These are phyloP conservation scores for Trichonephila clavipes DNA, from an alignment of 1,140 invertebrate genomes.

Conservation along the genomic window DNA sequence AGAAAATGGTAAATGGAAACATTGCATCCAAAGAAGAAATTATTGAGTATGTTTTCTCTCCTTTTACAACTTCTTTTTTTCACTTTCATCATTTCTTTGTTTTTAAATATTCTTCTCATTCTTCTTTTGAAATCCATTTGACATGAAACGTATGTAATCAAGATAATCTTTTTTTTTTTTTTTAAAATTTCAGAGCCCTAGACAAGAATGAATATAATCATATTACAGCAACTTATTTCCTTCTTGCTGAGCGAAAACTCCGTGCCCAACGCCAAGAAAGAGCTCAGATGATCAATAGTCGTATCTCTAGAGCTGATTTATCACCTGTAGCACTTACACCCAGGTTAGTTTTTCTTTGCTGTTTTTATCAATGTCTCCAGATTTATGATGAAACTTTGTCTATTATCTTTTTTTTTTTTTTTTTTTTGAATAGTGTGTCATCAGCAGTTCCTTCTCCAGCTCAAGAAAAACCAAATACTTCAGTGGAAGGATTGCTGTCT, in stretches of 20 bases:
- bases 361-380: background rate
- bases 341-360: slow-evolving; percentile 78
- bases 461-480: slow-evolving; percentile 75
- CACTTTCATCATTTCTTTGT: background rate
- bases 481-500: slow-evolving; percentile 71
- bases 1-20: slow-evolving; percentile 97
- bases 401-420: no score
- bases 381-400: no score
- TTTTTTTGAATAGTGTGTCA: slow-evolving; percentile 62
- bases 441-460: slow-evolving; percentile 76
- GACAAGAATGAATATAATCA: slow-evolving; percentile 99
- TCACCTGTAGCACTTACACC: slow-evolving; percentile 82
- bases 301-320: slow-evolving; percentile 79
- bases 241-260: slow-evolving; percentile 95
- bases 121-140: no score
- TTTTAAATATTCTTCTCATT: background rate
- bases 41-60: slow-evolving; percentile 85
- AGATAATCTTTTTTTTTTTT: slow-evolving; percentile 22
- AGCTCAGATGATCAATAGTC: slow-evolving; percentile 75
- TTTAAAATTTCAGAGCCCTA: slow-evolving; percentile 86
- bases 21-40: slow-evolving; percentile 97
- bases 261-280: slow-evolving; percentile 87
- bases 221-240: slow-evolving; percentile 98
- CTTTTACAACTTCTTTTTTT: no score
- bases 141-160: background rate